Evolutionary conservation across 2,113 vertebrate species (phyloP).

Genomic region (Campylomormyrus tamandua): DNA sequence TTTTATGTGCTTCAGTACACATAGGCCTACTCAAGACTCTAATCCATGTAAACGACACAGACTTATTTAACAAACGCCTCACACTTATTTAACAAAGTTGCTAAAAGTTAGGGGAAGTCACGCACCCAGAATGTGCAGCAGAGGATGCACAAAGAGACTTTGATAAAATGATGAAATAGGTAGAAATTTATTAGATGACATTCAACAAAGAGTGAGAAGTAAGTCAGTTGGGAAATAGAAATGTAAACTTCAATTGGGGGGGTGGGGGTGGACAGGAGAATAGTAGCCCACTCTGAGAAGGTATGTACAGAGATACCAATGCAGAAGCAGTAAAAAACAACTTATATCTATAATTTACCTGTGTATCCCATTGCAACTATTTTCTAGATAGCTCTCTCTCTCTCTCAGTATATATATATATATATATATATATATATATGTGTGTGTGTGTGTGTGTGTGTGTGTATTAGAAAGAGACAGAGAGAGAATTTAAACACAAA

Average conservation of each 20-base stretch:
- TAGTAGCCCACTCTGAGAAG: not conserved
- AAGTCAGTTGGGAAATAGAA: not conserved
- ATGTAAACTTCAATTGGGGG: not conserved
- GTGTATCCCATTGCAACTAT: not conserved
- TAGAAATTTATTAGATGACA: not conserved
- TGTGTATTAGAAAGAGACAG: not conserved
- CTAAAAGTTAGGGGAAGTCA: not conserved
- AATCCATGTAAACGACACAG: not conserved
- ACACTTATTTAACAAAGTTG: not conserved
- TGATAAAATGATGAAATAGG: constrained; percentile 6
- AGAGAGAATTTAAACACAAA: not conserved
- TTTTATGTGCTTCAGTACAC: not conserved
- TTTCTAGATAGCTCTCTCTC: not conserved
- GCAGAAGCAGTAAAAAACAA: not conserved
- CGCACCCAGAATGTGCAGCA: not conserved
- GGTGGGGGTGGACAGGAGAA: not conserved
- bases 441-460: too few relatives aligned
- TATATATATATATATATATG: too few relatives aligned
- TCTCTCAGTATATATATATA: not conserved
- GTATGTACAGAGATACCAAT: not conserved
- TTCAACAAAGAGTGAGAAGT: not conserved
- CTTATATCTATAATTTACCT: not conserved
- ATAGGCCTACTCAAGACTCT: not conserved
- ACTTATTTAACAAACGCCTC: not conserved
- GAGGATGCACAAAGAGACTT: not conserved